phyloP scores from a whole-genome alignment of 2,888 invertebrate genomes.

The Ptilodon capucinus region DNA sequence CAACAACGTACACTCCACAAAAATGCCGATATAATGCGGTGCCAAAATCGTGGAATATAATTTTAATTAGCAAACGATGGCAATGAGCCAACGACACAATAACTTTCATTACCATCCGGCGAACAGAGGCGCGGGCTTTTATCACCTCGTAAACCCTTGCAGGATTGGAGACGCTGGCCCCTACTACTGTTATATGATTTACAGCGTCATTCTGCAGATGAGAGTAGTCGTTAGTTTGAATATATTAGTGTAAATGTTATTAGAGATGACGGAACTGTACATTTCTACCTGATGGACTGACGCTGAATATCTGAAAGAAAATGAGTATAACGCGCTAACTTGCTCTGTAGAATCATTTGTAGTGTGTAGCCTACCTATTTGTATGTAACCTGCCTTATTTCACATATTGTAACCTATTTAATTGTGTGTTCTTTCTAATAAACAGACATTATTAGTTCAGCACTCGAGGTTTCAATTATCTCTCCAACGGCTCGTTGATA shows the following conservation, averaged over 20 bases:
- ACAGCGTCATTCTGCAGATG: neutral
- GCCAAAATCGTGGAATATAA: conserved; percentile 41
- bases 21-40: conserved; percentile 15
- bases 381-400: too few relatives aligned
- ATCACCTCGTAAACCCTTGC: conserved; percentile 6
- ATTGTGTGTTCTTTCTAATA: too few relatives aligned
- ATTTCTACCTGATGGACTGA: too few relatives aligned
- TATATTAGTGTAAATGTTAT: neutral
- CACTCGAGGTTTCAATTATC: too few relatives aligned
- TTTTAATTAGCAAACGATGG: conserved; percentile 35
- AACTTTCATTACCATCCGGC: conserved; percentile 21
- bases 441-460: too few relatives aligned
- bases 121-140: neutral
- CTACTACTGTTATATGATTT: neutral
- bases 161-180: neutral
- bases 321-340: too few relatives aligned
- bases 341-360: too few relatives aligned
- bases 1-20: conserved; percentile 1
- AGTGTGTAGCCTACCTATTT: too few relatives aligned
- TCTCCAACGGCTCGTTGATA: too few relatives aligned
- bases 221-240: neutral
- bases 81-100: conserved; percentile 25
- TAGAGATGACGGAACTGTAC: too few relatives aligned
- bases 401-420: too few relatives aligned
- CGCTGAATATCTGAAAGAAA: too few relatives aligned